These are phyloP conservation scores for Planococcus citri DNA, from an alignment of 1,140 invertebrate genomes.

Conservation along the genomic window DNA sequence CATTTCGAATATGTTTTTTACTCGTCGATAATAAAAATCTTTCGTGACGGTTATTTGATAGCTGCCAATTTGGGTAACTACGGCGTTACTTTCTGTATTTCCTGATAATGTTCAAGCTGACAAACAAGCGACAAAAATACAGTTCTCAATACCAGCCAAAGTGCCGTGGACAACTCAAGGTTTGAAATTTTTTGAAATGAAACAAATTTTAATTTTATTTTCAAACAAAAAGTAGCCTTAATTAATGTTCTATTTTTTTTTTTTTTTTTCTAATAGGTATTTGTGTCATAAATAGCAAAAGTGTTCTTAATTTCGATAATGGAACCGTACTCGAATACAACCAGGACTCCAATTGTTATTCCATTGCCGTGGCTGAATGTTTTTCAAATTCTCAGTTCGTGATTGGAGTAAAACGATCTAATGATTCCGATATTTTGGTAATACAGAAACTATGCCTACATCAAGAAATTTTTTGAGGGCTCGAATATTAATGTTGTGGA, in stretches of 20 bases:
- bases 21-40: too few relatives aligned
- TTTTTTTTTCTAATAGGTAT: slow-evolving; percentile 27
- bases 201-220: too few relatives aligned
- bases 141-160: slow-evolving; percentile 26
- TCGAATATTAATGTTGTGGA: too few relatives aligned
- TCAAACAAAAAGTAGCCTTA: too few relatives aligned
- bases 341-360: slow-evolving; percentile 26
- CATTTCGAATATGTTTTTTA: too few relatives aligned
- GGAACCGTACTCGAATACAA: slow-evolving; percentile 26
- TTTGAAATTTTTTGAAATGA: not conserved
- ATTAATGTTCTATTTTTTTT: too few relatives aligned
- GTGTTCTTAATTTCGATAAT: slow-evolving; percentile 31
- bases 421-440: not conserved
- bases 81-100: slow-evolving; percentile 30
- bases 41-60: slow-evolving; percentile 21
- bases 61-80: slow-evolving; percentile 31
- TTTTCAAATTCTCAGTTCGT: slow-evolving; percentile 27
- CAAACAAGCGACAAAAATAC: slow-evolving; percentile 26
- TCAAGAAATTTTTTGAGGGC: too few relatives aligned
- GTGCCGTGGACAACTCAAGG: slow-evolving; percentile 26
- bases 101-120: slow-evolving; percentile 30
- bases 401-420: slow-evolving; percentile 27
- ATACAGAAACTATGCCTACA: not conserved
- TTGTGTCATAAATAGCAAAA: slow-evolving; percentile 29
- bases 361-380: slow-evolving; percentile 31